Evolutionary conservation across 2,888 invertebrate genomes (phyloP).

Genomic region (Megalurothrips usitatus): DNA sequence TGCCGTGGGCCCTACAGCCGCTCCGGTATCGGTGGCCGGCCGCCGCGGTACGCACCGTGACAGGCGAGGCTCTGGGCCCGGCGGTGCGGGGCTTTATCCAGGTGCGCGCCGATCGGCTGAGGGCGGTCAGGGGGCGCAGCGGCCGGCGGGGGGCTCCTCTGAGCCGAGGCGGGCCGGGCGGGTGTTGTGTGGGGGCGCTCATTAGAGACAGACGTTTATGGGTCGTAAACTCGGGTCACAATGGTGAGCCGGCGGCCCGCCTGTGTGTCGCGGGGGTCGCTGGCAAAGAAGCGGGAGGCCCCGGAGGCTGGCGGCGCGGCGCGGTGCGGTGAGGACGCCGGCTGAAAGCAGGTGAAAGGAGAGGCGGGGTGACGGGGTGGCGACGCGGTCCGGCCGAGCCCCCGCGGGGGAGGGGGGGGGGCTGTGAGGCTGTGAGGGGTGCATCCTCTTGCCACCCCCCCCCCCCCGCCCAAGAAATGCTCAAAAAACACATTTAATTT

Average conservation of each 20-base stretch:
- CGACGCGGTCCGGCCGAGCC: no score
- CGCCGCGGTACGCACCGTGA: no score
- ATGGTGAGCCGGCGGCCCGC: background rate
- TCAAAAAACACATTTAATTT: no score
- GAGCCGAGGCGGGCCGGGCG: background rate
- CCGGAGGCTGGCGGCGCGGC: background rate
- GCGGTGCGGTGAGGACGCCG: background rate
- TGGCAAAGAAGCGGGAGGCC: background rate
- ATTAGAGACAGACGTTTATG: slow-evolving; percentile 17
- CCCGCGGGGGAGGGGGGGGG: no score
- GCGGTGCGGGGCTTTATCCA: no score
- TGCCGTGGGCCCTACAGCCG: no score
- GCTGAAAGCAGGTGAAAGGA: background rate
- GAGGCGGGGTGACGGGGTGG: background rate
- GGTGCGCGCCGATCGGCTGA: background rate
- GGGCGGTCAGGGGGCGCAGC: background rate
- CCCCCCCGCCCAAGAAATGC: no score
- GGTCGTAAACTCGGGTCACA: background rate
- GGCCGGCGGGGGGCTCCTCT: background rate
- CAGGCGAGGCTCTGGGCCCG: no score
- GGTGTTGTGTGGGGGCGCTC: background rate
- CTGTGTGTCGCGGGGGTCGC: background rate
- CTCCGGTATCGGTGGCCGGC: no score
- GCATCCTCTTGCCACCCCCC: no score
- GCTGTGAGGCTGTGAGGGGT: no score